Evolutionary conservation across 2,888 invertebrate species (phyloP).

Genomic region (Lutraria lutraria): DNA sequence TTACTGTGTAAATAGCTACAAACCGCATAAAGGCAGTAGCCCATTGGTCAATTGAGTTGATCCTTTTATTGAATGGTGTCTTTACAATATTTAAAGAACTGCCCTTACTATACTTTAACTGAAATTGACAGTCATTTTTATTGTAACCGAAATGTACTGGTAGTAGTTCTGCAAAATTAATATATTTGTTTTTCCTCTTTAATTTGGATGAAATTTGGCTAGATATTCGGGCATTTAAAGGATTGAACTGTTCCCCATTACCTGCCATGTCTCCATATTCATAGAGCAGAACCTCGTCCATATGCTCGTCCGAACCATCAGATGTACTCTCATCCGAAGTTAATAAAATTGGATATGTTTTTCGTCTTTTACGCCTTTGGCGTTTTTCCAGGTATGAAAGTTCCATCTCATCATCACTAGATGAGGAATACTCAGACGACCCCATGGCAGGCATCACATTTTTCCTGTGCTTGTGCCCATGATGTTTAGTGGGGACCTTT

Average conservation of each 20-base stretch:
- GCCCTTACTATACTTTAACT: not conserved
- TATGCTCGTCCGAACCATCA: not conserved
- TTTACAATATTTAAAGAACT: not conserved
- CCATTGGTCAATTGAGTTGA: slow-evolving; percentile 15
- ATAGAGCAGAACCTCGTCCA: not conserved
- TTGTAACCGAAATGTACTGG: not conserved
- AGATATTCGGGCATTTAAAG: not conserved
- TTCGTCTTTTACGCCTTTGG: not conserved
- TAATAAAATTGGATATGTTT: too few species aligned
- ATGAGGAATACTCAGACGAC: not conserved
- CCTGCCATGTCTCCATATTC: too few species aligned
- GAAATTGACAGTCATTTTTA: not conserved
- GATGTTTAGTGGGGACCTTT: too few species aligned
- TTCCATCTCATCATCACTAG: not conserved
- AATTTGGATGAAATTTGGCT: not conserved
- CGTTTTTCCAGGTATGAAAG: not conserved
- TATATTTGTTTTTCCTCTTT: not conserved
- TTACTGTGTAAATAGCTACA: not conserved
- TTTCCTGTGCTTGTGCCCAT: too few species aligned
- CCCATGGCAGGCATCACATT: not conserved
- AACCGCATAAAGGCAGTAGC: slow-evolving; percentile 13
- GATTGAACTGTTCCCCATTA: not conserved
- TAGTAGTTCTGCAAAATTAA: not conserved
- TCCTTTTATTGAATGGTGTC: not conserved
- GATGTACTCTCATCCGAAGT: not conserved